Conservation (phyloP, 2,888 invertebrate genomes). For the Acholoe squamosa region DNA sequence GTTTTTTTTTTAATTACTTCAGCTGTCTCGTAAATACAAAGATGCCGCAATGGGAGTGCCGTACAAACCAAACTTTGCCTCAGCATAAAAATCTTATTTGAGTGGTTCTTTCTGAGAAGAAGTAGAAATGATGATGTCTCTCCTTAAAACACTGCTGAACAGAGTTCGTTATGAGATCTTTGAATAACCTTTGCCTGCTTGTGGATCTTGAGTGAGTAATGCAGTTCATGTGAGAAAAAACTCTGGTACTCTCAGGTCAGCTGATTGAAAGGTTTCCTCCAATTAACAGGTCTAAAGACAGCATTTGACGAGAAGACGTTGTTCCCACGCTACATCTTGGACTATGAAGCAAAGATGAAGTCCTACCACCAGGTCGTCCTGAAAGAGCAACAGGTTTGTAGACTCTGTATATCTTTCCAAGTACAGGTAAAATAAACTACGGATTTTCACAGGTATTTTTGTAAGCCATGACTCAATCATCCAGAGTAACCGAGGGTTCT, state of each 20-base stretch:
- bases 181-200: background rate
- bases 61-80: background rate
- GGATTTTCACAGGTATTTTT: no score
- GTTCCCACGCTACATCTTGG: conserved; percentile 82
- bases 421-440: no score
- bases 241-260: background rate
- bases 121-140: no score
- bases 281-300: conserved; percentile 77
- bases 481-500: no score
- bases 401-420: background rate
- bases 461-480: no score
- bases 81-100: background rate
- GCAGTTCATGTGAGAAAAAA: background rate
- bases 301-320: conserved; percentile 83
- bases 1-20: no score
- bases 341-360: conserved; percentile 81
- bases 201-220: background rate
- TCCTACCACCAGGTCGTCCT: conserved; percentile 64
- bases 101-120: no score
- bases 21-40: no score
- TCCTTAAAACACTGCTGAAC: background rate
- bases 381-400: conserved; percentile 59
- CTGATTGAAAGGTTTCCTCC: background rate
- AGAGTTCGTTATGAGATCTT: background rate
- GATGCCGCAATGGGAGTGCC: no score